Base-by-base conservation (phyloP, 2,797 vertebrate genomes). In the Syngnathus acus region DNA sequence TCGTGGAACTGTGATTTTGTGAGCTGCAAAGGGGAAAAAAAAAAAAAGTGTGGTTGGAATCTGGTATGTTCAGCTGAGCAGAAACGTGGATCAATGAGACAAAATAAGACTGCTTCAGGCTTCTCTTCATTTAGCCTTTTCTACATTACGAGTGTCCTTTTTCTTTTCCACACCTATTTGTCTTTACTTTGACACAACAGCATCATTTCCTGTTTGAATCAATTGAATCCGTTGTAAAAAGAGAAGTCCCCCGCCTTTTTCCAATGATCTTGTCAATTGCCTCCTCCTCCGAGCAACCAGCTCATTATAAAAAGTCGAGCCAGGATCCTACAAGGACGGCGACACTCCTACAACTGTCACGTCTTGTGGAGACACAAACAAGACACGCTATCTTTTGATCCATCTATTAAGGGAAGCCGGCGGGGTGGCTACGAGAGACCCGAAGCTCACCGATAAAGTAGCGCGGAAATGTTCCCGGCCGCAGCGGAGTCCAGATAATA, bases 401-500 rank as follows among this genome's bases (percentile, higher is more conserved):
- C 83, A 87, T 89, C 86, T 81, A 78, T 85, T 84, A 86, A 73
- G 69, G 58, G 70, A 64, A 81, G 77, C 72, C 32, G 23, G 64
- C 32, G 23, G 64, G 70, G 43, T 61, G 62, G 75, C 50, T 63
- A 64, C 72, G 81, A 80, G 78, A 78, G 76, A 62, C 73, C 68
- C 65, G 3, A 14, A 62, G 17, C 17, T 69, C 43, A 65, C 82
- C 81, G 86, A 89, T 90, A 87, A 84, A 83, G 76, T 83, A 79
- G 64, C 81, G 75, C 48, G 16, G 72, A 72, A 72, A 14, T 72
- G 77, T 75, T 65, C 64, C 72, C 42, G 73, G 74, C 82, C 75
- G 70, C 83, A 67, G 75, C 65, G 64, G 68, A 80, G 74, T 78
- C 64, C 78, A 75, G 80, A 89, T 90, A 90, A 90, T 84, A 81